These are phyloP conservation scores for Nyctereutes procyonoides DNA, from an alignment of 2,113 vertebrate genomes.

Conservation along the genomic window DNA sequence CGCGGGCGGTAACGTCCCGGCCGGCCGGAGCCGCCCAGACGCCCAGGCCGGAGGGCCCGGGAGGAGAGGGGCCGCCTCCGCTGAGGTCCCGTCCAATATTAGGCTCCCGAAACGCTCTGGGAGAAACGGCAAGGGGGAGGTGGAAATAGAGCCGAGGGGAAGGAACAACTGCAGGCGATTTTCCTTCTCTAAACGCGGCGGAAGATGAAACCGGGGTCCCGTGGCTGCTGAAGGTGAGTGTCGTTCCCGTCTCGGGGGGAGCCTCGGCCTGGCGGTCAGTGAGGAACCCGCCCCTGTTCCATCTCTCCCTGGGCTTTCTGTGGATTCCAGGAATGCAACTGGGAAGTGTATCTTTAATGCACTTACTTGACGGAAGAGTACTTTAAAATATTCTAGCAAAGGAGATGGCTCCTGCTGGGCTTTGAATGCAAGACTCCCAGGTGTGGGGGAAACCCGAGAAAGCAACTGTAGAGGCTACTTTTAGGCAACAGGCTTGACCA, in stretches of 20 bases:
- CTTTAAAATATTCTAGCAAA: background rate
- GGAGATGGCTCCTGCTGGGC: background rate
- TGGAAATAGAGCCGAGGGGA: background rate
- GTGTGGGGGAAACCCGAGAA: background rate
- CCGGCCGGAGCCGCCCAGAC: background rate
- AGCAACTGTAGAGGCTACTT: background rate
- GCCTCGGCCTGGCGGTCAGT: background rate
- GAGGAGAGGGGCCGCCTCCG: background rate
- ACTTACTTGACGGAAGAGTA: background rate
- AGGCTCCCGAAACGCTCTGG: background rate
- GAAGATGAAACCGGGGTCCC: background rate
- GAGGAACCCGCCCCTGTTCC: background rate
- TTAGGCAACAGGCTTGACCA: background rate
- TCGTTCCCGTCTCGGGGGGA: accelerated
- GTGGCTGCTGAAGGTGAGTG: background rate
- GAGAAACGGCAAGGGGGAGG: background rate
- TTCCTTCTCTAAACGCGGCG: background rate
- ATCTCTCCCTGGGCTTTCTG: background rate
- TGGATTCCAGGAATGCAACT: background rate
- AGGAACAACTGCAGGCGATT: background rate
- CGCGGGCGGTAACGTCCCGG: background rate
- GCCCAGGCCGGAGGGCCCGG: background rate
- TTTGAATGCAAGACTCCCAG: background rate
- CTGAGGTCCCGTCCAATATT: background rate
- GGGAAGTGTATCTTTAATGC: background rate